phyloP scores from a whole-genome alignment of 1,140 invertebrate genomes.

The Cydia pomonella region DNA sequence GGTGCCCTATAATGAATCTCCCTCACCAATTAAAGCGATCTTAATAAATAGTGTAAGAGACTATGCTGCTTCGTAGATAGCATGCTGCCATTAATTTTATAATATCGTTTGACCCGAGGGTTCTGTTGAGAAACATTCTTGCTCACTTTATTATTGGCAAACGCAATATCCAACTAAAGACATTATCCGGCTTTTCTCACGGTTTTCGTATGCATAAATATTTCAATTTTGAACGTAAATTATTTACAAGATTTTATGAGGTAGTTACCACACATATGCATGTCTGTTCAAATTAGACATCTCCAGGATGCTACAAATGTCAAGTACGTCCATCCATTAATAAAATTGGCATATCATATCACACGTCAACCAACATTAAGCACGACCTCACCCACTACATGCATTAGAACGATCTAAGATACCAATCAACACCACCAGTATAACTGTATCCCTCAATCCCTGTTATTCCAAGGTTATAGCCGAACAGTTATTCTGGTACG shows the following conservation, averaged over 20 bases:
- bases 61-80: slow-evolving; percentile 12
- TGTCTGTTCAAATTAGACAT: slow-evolving; percentile 21
- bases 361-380: not conserved
- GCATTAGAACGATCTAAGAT: slow-evolving; percentile 16
- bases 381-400: slow-evolving; percentile 4
- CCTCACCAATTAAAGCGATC: slow-evolving; percentile 10
- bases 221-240: not conserved
- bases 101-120: slow-evolving; percentile 29
- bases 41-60: slow-evolving; percentile 19
- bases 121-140: slow-evolving; percentile 20
- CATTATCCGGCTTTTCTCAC: not conserved
- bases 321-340: not conserved
- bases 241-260: too few species aligned
- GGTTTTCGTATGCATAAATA: not conserved
- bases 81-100: slow-evolving; percentile 13
- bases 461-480: not conserved
- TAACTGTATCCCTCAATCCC: slow-evolving; percentile 38
- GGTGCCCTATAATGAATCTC: slow-evolving; percentile 16
- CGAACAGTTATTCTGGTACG: slow-evolving; percentile 4
- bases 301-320: not conserved
- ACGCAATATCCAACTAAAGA: slow-evolving; percentile 2
- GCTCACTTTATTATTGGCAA: slow-evolving; percentile 20
- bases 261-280: too few species aligned
- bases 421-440: slow-evolving; percentile 49
- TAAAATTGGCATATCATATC: not conserved